Conservation (phyloP, 2,113 vertebrate genomes). For the Loxodonta africana region DNA sequence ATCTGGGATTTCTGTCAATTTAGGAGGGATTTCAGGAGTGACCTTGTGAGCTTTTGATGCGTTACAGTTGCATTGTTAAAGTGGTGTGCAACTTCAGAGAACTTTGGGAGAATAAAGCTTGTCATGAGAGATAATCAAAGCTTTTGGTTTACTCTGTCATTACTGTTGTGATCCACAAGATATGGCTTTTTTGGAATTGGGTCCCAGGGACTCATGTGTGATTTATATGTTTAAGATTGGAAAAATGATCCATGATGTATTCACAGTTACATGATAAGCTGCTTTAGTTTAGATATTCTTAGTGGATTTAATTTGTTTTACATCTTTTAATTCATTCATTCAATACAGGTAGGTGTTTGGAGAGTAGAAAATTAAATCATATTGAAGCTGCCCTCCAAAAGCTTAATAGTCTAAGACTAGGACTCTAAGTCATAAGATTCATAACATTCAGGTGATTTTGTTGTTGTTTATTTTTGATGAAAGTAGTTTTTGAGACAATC, state of each 20-base stretch:
- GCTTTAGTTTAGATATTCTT: constrained; percentile 43
- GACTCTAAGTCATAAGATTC: neutral
- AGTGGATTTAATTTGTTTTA: neutral
- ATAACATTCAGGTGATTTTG: neutral
- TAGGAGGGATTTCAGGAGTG: neutral
- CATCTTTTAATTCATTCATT: constrained; percentile 4
- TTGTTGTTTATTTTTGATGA: constrained; percentile 49
- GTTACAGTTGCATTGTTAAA: neutral
- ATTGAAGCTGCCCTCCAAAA: neutral
- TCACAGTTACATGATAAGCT: neutral
- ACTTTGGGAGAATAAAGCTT: neutral
- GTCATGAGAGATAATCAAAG: neutral
- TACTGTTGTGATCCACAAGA: neutral
- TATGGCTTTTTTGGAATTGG: neutral
- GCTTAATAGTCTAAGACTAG: neutral
- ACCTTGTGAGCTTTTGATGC: neutral
- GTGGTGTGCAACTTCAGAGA: neutral
- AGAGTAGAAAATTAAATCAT: constrained; percentile 16
- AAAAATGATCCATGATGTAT: neutral
- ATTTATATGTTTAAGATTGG: constrained; percentile 34
- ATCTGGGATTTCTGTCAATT: neutral
- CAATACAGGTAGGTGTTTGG: neutral
- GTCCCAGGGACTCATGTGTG: neutral
- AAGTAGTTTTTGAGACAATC: neutral
- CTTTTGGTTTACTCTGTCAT: neutral